Evolutionary conservation across 2,113 vertebrate species (phyloP), one percentile per base, ranked within the genome.

Genomic region (Rhea americana): DNA sequence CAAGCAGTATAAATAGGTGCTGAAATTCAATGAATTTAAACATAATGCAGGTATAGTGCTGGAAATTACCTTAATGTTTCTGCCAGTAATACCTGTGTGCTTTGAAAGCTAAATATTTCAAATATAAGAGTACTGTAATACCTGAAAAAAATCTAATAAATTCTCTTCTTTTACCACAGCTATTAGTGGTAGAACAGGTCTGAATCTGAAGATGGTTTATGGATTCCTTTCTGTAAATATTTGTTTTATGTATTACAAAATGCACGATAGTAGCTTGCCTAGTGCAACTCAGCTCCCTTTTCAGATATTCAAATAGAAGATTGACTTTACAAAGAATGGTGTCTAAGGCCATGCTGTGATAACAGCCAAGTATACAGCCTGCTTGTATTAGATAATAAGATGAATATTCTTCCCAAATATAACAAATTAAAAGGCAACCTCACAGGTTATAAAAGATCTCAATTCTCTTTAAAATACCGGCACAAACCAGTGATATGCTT

Each of bases 341-440:
- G 58, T 58, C 85, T 76, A 87, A 66, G 84, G 77, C 66, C 50
- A 19, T 37, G 66, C 74, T 92, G 66, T 65, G 48, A 13, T 61
- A 82, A 65, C 61, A 86, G 70, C 62, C 68, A 86, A 87, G 66
- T 45, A 50, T 41, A 89, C 20, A 28, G 62, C 35, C 85, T 55
- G 55, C 13, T 66, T 92, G 84, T 70, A 39, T 53, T 59, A 81
- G 74, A 66, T 71, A 50, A 82, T 83, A 89, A 89, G 47, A 83
- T 65, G 30, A 87, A 86, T 62, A 51, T 17, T 39, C 58, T 95
- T 91, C 90, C 68, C 94, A 95, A 93, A 56, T 59, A 39, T 7
- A 85, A 62, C 53, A 87, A 80, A 93, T 76, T 77, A 73, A 94
- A 89, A 87, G n/a, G 39, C 92, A 82, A 83, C 35, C 37, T 93